Evolutionary conservation across 2,888 invertebrate genomes (phyloP).

Genomic region (Cryptocephalus primarius): DNA sequence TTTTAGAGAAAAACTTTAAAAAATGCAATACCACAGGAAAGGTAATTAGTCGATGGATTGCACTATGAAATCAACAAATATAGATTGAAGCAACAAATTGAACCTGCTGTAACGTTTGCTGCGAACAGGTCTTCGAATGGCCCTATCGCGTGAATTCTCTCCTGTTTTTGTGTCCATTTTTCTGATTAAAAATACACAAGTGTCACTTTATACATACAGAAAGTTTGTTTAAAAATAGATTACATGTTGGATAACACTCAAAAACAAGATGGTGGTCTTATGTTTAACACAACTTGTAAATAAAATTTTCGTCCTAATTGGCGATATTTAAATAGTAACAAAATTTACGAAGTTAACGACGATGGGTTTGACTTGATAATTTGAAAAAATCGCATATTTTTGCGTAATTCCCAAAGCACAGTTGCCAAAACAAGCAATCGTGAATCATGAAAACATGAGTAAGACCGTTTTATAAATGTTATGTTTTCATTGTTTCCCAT

Average conservation of each 20-base stretch:
- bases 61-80: too few relatives aligned
- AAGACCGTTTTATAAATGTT: not conserved
- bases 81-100: not conserved
- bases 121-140: slow-evolving; percentile 50
- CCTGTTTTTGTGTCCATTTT: slow-evolving; percentile 33
- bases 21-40: not conserved
- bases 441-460: slow-evolving; percentile 18
- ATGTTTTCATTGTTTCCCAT: slow-evolving; percentile 3
- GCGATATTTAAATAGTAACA: not conserved
- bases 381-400: not conserved
- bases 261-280: slow-evolving; percentile 34
- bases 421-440: not conserved
- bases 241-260: slow-evolving; percentile 35
- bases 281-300: slow-evolving; percentile 24
- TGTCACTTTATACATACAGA: slow-evolving; percentile 26
- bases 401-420: not conserved
- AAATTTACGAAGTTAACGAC: not conserved
- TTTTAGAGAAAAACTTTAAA: not conserved
- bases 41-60: not conserved
- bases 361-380: not conserved
- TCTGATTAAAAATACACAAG: slow-evolving; percentile 27
- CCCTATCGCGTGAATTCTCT: slow-evolving; percentile 39
- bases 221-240: slow-evolving; percentile 34
- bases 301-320: not conserved
- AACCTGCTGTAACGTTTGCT: slow-evolving; percentile 64